These are phyloP conservation scores for Baccha elongata DNA, from an alignment of 2,888 invertebrate species.

Conservation along the genomic window DNA sequence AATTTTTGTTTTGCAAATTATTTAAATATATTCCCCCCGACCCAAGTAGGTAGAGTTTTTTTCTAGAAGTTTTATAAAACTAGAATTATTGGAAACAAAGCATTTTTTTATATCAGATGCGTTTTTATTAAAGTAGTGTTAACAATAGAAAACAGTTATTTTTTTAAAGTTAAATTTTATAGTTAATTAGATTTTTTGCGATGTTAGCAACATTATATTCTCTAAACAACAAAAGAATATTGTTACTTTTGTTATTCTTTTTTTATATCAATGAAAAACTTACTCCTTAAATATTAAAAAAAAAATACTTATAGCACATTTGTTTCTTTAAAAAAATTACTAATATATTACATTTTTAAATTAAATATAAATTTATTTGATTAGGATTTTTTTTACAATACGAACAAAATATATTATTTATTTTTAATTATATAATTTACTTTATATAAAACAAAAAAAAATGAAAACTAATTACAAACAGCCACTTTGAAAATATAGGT, in stretches of 20 bases:
- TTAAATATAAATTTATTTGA: background rate
- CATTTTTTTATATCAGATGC: conserved; percentile 45
- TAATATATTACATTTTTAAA: conserved; percentile 12
- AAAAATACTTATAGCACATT: conserved; percentile 14
- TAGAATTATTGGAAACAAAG: conserved; percentile 23
- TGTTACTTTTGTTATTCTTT: conserved; percentile 11
- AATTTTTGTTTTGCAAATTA: conserved; percentile 39
- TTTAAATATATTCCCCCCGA: conserved; percentile 33
- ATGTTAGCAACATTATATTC: conserved; percentile 30
- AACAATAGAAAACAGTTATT: conserved; percentile 20
- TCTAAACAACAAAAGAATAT: background rate
- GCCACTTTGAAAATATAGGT: conserved; percentile 8
- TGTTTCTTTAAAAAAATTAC: background rate
- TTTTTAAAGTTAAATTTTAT: conserved; percentile 33
- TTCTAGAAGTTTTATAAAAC: conserved; percentile 40
- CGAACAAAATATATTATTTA: background rate
- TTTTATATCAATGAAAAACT: background rate
- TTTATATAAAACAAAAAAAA: background rate
- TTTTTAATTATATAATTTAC: background rate
- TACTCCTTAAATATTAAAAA: background rate
- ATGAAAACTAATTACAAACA: background rate
- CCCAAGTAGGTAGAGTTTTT: conserved; percentile 54
- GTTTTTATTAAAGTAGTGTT: conserved; percentile 63
- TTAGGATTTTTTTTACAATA: background rate
- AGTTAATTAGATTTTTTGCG: conserved; percentile 60